phyloP scores from a whole-genome alignment of 1,140 invertebrate species.

The Drosophila ogumai region DNA sequence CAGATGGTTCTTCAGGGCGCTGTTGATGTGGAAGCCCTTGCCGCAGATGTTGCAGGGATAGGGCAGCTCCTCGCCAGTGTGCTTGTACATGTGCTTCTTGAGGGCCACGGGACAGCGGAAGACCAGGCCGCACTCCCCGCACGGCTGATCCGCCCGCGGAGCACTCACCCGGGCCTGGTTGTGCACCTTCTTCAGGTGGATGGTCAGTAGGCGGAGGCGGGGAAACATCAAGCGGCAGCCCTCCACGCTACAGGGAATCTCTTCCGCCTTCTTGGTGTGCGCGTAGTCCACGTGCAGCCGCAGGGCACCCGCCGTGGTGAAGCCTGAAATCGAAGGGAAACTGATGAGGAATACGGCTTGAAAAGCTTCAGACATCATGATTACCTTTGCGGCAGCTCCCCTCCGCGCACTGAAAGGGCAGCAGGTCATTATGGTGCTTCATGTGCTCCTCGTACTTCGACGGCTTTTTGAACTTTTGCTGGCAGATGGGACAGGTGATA shows the following conservation, averaged over 20 bases:
- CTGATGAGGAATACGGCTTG: background rate
- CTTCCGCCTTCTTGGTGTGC: constrained; percentile 60
- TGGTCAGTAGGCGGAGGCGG: constrained; percentile 70
- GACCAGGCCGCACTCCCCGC: constrained; percentile 68
- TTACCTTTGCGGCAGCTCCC: constrained; percentile 60
- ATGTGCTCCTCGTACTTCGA: constrained; percentile 76
- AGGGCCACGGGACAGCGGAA: constrained; percentile 76
- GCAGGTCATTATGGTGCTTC: constrained; percentile 75
- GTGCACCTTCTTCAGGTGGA: constrained; percentile 79
- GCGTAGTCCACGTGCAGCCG: constrained; percentile 77
- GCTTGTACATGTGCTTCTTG: constrained; percentile 86
- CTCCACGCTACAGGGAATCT: constrained; percentile 63
- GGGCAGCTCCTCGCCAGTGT: constrained; percentile 86
- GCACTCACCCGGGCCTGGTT: constrained; percentile 54
- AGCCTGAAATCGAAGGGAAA: constrained; percentile 21
- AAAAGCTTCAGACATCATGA: background rate
- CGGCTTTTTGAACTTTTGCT: constrained; percentile 74
- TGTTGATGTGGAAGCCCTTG: constrained; percentile 78
- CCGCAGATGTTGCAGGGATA: constrained; percentile 87
- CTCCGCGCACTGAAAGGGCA: constrained; percentile 71
- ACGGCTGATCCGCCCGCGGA: constrained; percentile 58
- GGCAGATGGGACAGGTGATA: constrained; percentile 69
- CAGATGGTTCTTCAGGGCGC: constrained; percentile 76
- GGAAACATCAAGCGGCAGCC: constrained; percentile 69
- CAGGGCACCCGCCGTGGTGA: constrained; percentile 72